Percentiles rank a stretch among this genome's conserved stretches.
These are phyloP conservation scores for Empis stercorea DNA, from an alignment of 2,888 invertebrate species.

Conservation along the genomic window DNA sequence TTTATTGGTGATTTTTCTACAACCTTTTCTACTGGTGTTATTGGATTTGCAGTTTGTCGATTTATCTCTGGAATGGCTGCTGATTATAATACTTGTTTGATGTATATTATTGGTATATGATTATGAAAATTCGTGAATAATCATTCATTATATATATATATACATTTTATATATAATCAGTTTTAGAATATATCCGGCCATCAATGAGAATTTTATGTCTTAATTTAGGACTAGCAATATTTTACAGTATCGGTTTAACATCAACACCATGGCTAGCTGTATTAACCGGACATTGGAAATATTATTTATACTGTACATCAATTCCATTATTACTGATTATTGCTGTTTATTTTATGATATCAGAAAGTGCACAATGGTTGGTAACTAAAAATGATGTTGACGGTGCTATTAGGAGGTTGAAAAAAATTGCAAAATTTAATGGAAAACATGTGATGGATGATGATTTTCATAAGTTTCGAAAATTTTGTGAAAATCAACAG, in stretches of 20 bases:
- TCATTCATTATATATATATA: no score
- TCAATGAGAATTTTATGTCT: constrained; percentile 38
- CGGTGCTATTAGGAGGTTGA: constrained; percentile 36
- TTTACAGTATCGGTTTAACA: constrained; percentile 39
- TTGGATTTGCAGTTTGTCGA: constrained; percentile 38
- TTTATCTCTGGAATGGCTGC: constrained; percentile 46
- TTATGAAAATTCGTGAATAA: no score
- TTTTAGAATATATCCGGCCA: constrained; percentile 41
- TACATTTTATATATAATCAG: constrained; percentile 19
- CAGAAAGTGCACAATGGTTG: constrained; percentile 43
- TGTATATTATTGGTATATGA: constrained; percentile 45
- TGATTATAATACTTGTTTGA: constrained; percentile 43
- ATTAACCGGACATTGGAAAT: constrained; percentile 33
- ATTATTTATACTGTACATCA: constrained; percentile 33
- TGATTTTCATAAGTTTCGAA: constrained; percentile 10
- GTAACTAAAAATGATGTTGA: constrained; percentile 36
- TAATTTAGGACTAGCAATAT: constrained; percentile 39
- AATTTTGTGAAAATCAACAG: constrained; percentile 10
- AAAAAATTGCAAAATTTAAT: constrained; percentile 37
- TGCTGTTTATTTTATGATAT: constrained; percentile 34
- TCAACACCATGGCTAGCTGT: constrained; percentile 34
- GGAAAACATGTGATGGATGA: constrained; percentile 25
- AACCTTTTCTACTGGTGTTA: constrained; percentile 35
- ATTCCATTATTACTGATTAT: constrained; percentile 32
- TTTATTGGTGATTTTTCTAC: constrained; percentile 41